A percentile compares a stretch with the other conserved stretches of the same genome.
phyloP scores from a whole-genome alignment of 2,797 vertebrate genomes.

The Anas bahamensis region DNA sequence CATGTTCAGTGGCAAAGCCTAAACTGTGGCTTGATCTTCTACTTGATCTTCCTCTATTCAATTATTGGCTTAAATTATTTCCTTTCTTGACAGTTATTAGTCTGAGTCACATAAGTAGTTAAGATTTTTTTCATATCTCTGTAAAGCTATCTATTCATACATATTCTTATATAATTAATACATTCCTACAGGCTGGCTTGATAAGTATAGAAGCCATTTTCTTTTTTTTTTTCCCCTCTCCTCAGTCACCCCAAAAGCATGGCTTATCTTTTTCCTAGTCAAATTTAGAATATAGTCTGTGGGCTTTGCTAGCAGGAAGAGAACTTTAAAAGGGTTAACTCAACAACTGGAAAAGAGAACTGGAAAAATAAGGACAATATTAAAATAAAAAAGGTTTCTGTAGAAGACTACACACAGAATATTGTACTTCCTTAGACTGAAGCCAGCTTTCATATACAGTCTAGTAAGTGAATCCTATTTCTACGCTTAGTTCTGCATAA shows the following conservation, averaged over 20 bases:
- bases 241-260: background rate
- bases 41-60: background rate
- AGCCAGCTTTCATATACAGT: background rate
- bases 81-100: background rate
- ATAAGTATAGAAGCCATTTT: background rate
- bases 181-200: background rate
- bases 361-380: background rate
- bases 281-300: background rate
- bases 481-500: background rate
- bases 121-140: background rate
- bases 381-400: background rate
- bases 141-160: background rate
- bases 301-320: background rate
- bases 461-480: background rate
- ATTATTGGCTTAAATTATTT: background rate
- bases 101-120: background rate
- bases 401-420: background rate
- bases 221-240: background rate
- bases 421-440: background rate
- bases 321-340: background rate
- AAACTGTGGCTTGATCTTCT: background rate
- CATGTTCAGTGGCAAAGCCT: background rate
- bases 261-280: background rate
- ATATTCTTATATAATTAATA: background rate
- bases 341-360: background rate